Evolutionary conservation across 2,888 invertebrate species (phyloP), one percentile per base, ranked within the genome.

Genomic region (Malacosoma neustria): DNA sequence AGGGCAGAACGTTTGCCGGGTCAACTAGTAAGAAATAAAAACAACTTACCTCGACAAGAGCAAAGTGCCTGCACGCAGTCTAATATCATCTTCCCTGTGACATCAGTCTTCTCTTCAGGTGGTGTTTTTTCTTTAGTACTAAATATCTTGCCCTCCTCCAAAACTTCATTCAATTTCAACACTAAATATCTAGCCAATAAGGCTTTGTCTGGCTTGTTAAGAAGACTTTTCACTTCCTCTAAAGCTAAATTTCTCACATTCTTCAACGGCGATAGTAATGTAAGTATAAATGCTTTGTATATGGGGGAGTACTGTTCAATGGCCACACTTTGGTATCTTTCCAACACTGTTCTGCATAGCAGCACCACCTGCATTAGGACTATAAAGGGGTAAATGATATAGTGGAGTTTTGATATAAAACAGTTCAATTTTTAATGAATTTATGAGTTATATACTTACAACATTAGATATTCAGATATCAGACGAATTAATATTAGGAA

Each of bases 271-370:
- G 90, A 89, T 7, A 91, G 89, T 13, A 93, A 75, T 37, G 92
- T 91, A 45, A 89, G 87, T 34, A 95, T 77, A 14, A 96, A 80
- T 0, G 93, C 93, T 52, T 89, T 89, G 60, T 92, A 90, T 34
- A 95, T 72, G 0, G 92, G 91, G 2, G 88, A 89, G 11, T 89
- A 72, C 49, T 88, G 87, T 11, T 92, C 92, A 49, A 88, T 89
- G 46, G 94, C 73, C 65, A 90, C 90, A 50, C 88, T 88, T 7
- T 87, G 86, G 79, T 93, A 92, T 49, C 92, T 89, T 41, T 90
- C 86, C 34, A 95, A 75, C 30, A 96, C 81, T 43, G 88, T 87
- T 68, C 92, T 91, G 61, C 93, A 91, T 52, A 96, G 86, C 54
- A 91, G 82, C 76, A 92, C 91, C 48, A 95, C 88, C 72, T 91